Evolutionary conservation across 2,888 invertebrate species (phyloP).

Genomic region (Ypsolopha scabrella): DNA sequence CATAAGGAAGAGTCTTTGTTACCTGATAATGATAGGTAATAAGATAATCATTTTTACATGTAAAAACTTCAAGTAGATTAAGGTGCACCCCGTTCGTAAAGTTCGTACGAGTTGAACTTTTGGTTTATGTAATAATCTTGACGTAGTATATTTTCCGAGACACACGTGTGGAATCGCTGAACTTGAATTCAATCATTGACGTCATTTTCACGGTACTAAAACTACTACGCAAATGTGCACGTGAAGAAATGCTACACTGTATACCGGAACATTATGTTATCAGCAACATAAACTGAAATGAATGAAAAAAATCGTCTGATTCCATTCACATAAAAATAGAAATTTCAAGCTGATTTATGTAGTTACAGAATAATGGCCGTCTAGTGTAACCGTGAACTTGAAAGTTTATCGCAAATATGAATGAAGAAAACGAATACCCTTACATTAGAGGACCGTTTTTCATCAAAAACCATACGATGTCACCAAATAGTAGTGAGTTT

Average conservation of each 20-base stretch:
- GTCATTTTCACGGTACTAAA: neutral
- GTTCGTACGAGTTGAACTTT: too few relatives aligned
- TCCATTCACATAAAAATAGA: constrained; percentile 35
- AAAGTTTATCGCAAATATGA: neutral
- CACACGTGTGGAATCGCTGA: too few relatives aligned
- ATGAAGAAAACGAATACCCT: neutral
- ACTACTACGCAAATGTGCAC: neutral
- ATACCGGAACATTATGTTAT: constrained; percentile 13
- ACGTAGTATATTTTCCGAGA: too few relatives aligned
- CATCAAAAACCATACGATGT: neutral
- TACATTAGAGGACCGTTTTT: neutral
- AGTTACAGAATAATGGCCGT: neutral
- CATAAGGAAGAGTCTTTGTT: too few relatives aligned
- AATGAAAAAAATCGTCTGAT: constrained; percentile 18
- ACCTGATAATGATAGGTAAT: too few relatives aligned
- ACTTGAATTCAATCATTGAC: neutral
- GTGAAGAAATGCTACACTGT: neutral
- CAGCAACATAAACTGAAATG: constrained; percentile 26
- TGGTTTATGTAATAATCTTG: too few relatives aligned
- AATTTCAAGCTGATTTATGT: constrained; percentile 5
- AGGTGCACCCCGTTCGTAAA: too few relatives aligned
- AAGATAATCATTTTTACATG: too few relatives aligned
- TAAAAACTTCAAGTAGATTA: too few relatives aligned
- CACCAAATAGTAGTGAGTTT: neutral
- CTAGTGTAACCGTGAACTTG: neutral